Evolutionary conservation across 2,888 invertebrate species (phyloP).

Genomic region (Autographa pulchrina): DNA sequence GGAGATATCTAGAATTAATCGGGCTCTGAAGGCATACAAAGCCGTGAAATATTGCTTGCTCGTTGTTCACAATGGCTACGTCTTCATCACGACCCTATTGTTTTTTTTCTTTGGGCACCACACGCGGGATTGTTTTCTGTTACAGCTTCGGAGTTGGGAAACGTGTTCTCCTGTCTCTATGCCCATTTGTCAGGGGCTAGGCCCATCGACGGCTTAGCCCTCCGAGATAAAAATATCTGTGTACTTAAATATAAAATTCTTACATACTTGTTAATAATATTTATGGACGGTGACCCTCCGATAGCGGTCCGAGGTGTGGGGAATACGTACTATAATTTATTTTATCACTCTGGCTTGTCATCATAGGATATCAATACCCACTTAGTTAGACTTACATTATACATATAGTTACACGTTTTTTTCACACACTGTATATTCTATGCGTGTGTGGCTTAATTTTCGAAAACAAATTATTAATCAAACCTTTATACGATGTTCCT

Average conservation of each 20-base stretch:
- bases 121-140: conserved; percentile 86
- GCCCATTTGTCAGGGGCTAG: conserved; percentile 77
- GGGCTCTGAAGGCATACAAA: conserved; percentile 86
- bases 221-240: conserved; percentile 67
- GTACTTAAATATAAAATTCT: conserved; percentile 60
- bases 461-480: conserved; percentile 23
- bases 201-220: conserved; percentile 64
- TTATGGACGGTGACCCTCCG: conserved; percentile 55
- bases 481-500: conserved; percentile 16
- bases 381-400: neutral
- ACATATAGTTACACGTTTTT: neutral
- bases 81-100: conserved; percentile 89
- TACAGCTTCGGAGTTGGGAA: conserved; percentile 80
- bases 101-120: conserved; percentile 86
- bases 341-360: conserved; percentile 32
- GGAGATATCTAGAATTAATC: conserved; percentile 90
- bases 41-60: conserved; percentile 88
- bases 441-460: conserved; percentile 14
- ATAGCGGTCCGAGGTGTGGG: conserved; percentile 47
- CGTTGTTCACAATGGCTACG: conserved; percentile 88
- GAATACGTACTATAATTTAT: conserved; percentile 41
- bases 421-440: neutral
- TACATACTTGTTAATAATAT: conserved; percentile 62
- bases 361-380: neutral
- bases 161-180: conserved; percentile 80